These are phyloP conservation scores for Dromius quadrimaculatus DNA, from an alignment of 2,888 invertebrate genomes.

Conservation along the genomic window DNA sequence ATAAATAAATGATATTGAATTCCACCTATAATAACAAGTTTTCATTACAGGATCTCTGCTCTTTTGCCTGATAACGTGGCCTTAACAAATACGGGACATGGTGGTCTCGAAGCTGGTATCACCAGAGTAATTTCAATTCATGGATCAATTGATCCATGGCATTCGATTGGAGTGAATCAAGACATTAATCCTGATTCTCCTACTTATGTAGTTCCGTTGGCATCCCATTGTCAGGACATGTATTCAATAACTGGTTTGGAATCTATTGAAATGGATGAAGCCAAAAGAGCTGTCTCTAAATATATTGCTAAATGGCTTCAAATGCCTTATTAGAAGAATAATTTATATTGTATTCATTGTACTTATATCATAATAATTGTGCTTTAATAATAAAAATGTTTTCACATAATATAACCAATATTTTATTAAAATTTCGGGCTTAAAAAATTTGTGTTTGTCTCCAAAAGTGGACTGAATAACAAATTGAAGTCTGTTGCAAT, in stretches of 20 bases:
- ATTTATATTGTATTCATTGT: no score
- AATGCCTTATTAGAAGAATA: no score
- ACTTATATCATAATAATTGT: background rate
- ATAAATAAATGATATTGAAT: no score
- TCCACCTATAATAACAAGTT: no score
- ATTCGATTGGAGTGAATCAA: conserved; percentile 68
- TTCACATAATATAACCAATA: background rate
- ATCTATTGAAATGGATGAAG: background rate
- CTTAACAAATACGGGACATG: conserved; percentile 68
- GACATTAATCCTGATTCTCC: conserved; percentile 59
- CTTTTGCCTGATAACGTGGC: no score
- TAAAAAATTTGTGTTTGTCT: background rate
- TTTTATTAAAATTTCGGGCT: background rate
- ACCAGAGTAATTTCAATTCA: conserved; percentile 71
- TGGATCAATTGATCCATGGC: conserved; percentile 74
- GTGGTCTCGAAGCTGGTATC: conserved; percentile 68
- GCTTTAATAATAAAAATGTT: no score
- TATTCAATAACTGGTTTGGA: background rate
- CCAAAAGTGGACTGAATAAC: no score
- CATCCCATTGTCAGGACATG: conserved; percentile 8
- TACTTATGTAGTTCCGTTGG: background rate
- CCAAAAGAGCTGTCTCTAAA: background rate
- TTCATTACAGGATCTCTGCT: no score
- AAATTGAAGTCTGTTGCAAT: no score
- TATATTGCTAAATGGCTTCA: background rate